A percentile compares a stretch with the other conserved stretches of the same genome.
phyloP scores from a whole-genome alignment of 2,888 invertebrate species.

The Noctua janthe region DNA sequence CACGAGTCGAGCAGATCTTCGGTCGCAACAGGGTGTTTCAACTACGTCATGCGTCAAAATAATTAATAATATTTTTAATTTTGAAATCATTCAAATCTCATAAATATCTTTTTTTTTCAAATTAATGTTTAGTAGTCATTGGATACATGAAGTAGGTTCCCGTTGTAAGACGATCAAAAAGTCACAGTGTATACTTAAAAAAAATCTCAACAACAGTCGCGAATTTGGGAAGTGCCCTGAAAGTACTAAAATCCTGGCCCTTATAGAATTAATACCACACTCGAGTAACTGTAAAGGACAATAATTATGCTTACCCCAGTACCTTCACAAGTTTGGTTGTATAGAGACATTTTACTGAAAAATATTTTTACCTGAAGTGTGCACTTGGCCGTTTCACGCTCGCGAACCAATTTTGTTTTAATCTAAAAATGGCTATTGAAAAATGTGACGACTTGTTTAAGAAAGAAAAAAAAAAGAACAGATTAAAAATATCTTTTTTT shows the following conservation, averaged over 20 bases:
- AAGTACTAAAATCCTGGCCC: background rate
- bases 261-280: background rate
- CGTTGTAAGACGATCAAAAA: too few species aligned
- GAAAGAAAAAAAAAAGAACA: background rate
- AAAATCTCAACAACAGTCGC: background rate
- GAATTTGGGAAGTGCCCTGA: background rate
- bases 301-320: background rate
- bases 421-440: background rate
- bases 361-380: constrained; percentile 22
- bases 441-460: constrained; percentile 1
- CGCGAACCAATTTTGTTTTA: constrained; percentile 14
- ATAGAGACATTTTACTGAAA: background rate
- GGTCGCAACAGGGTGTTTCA: too few species aligned
- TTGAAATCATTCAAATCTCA: too few species aligned
- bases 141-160: too few species aligned
- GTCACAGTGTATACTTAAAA: background rate
- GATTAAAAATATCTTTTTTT: constrained; percentile 9
- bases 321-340: background rate
- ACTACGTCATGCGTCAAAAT: too few species aligned
- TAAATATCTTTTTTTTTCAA: too few species aligned
- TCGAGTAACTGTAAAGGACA: constrained; percentile 8
- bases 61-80: too few species aligned
- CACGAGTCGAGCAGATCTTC: too few species aligned
- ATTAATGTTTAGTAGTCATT: too few species aligned
- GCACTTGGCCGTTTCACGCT: background rate